Base-by-base conservation (phyloP, 2,888 invertebrate genomes). In the Athalia cordata region DNA sequence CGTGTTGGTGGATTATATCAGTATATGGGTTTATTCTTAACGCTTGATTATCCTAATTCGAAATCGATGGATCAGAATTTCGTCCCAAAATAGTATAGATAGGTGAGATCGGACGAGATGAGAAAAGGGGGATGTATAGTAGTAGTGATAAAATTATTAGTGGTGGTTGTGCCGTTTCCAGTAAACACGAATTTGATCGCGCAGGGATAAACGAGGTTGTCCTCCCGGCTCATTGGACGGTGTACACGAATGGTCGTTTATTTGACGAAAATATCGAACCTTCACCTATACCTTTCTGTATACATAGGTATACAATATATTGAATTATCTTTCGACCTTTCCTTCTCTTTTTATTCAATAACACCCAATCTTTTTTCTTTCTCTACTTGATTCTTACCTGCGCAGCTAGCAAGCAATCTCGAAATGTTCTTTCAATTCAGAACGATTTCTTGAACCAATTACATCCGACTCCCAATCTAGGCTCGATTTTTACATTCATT, bases 131-230 rank as follows among this genome's bases (percentile, higher is more conserved):
- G 7, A 11, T 11, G n/a, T 11, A 55, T 55, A 5, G n/a, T 55
- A 11, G 55, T 11, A 55, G 55, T 7, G 55, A 29, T 29, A 29
- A 29, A 29, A 29, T 29, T 29, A 29, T 29, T 29, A 29, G 29
- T 29, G 29, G 29, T 29, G 29, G 29, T 29, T 29, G 49, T 47
- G 66, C 4, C 11, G 47, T 9, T 66, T 13, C n/a, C 49, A 49
- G 66, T 66, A 66, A 66, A 66, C 66, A 66, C 66, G 66, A 66
- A 66, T 66, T 66, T 66, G 66, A 66, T 66, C 66, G 66, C 29
- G 29, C 29, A 4, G 47, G 66, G 66, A 66, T 66, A 66, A 66
- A 66, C 66, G 49, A 66, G 66, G 49, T 47, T 13, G 49, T 49
- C 4, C 49, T 66, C 47, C 66, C 66, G 66, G 47, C 68, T 68